Base-by-base conservation (phyloP, 2,113 vertebrate species). In the Trichechus manatus region DNA sequence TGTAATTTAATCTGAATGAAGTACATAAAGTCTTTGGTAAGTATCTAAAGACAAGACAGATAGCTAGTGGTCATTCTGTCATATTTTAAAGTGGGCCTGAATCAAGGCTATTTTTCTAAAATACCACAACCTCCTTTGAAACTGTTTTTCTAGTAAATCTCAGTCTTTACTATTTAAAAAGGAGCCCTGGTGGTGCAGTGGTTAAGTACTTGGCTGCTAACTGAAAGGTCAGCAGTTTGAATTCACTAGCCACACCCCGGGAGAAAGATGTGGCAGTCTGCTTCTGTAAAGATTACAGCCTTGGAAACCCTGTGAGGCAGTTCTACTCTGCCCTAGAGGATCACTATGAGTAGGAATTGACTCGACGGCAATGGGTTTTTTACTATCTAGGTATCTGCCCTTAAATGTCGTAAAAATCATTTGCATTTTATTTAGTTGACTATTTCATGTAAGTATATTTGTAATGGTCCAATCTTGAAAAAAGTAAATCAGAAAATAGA, bases 361-460 rank as follows among this genome's bases (percentile, higher is more conserved):
- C 8, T 64, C 27, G 29, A 29, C 19, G 9, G 27, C 63, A 64
- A 25, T 29, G 9, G 10, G 5, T 29, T 64, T 64, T 29, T 27
- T 64, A 70, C 42, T 81, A 31, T 80, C 27, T 89, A 82, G 23
- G 7, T 83, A 87, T 42, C 11, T 86, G 44, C 1, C 56, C 29
- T 91, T 80, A 95, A 63, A 92, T 53, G 33, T 50, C 6, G 82
- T 3, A 36, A 78, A 87, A 81, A 68, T 36, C 2, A 20, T 78
- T 84, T 79, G 47, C n/a, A 6, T 29, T 75, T 89, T 91, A 89
- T 83, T 93, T 78, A 92, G 33, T 13, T 42, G 9, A 68, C 17
- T 23, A 87, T 89, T 95, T 92, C n/a, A 61, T 91, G n/a, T 59
- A 79, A 93, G 56, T 59, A 20, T 85, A 56, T 92, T 90, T 59